Percentiles rank a stretch among this genome's conserved stretches.
Conservation (phyloP, 53 echinoderm and acorn worm genomes). For the Pentamera pediparva region DNA sequence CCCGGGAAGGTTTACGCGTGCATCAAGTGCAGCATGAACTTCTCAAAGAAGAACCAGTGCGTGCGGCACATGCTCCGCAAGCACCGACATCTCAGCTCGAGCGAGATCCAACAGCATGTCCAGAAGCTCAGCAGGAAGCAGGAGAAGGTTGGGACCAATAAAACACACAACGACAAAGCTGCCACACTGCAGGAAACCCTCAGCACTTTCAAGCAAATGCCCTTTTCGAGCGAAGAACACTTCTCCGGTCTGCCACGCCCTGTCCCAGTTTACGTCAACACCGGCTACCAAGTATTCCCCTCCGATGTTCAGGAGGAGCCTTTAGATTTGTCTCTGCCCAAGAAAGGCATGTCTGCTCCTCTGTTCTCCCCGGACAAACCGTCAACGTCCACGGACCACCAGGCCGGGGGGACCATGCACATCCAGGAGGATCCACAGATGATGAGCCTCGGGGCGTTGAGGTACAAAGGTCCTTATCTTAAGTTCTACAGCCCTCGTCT, state of each 20-base stretch:
- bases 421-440: constrained; percentile 3
- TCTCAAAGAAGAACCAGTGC: constrained; percentile 83
- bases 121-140: constrained; percentile 15
- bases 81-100: constrained; percentile 70
- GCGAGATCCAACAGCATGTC: constrained; percentile 70
- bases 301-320: constrained; percentile 57
- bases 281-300: not conserved
- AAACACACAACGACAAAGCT: not conserved
- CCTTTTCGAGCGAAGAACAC: constrained; percentile 1
- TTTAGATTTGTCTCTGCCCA: constrained; percentile 79
- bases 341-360: constrained; percentile 21
- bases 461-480: constrained; percentile 76
- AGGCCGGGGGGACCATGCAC: constrained; percentile 8
- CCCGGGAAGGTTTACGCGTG: constrained; percentile 77
- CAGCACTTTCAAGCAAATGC: constrained; percentile 40
- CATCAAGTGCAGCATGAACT: constrained; percentile 77
- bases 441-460: constrained; percentile 36
- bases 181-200: not conserved
- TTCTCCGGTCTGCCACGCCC: constrained; percentile 27
- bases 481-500: constrained; percentile 74
- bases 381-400: not conserved
- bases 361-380: constrained; percentile 6
- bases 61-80: constrained; percentile 82
- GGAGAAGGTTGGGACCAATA: constrained; percentile 22
- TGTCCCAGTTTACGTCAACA: constrained; percentile 9